These are phyloP conservation scores for Diloba caeruleocephala DNA, from an alignment of 2,888 invertebrate species.

Conservation along the genomic window DNA sequence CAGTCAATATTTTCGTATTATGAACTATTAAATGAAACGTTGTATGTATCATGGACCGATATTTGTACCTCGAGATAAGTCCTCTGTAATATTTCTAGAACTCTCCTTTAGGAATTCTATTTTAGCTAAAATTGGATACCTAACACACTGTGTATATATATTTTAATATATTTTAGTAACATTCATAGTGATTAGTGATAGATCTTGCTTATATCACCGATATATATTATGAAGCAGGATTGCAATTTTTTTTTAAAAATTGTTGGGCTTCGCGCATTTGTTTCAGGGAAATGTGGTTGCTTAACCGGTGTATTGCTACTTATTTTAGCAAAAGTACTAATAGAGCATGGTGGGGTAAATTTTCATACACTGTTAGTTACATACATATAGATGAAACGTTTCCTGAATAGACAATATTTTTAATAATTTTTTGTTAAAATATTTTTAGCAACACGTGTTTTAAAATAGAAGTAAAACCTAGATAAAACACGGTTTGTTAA, in stretches of 20 bases:
- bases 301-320: no score
- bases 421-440: constrained; percentile 11
- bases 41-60: no score
- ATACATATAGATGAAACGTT: constrained; percentile 9
- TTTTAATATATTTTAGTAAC: neutral
- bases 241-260: no score
- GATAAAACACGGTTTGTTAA: neutral
- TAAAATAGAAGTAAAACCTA: no score
- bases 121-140: neutral
- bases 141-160: constrained; percentile 6
- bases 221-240: no score
- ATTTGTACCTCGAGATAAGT: neutral
- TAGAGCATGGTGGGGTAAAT: neutral
- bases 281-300: no score
- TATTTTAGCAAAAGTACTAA: neutral
- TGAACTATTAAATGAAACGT: no score
- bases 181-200: constrained; percentile 1
- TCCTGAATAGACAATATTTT: constrained; percentile 21
- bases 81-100: constrained; percentile 11
- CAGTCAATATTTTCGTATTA: no score
- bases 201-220: neutral
- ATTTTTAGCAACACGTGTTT: constrained; percentile 20
- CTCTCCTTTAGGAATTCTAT: constrained; percentile 1
- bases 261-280: no score
- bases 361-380: neutral